Conservation (phyloP, 2,113 vertebrate genomes). For the Coregonus clupeaformis region DNA sequence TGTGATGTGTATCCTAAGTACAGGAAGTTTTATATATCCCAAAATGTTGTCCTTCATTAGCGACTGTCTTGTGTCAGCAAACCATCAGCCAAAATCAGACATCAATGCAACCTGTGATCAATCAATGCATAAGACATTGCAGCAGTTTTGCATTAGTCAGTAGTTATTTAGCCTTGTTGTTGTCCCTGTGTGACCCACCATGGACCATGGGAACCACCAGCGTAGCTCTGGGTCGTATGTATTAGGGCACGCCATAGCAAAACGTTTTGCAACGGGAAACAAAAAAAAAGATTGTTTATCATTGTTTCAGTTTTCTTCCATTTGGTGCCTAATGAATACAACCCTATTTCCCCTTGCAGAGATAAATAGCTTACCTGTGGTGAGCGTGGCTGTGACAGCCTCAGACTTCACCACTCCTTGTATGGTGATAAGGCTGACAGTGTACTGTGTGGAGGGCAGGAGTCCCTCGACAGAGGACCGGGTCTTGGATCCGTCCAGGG, state of each 20-base stretch:
- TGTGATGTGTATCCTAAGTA: too few species aligned
- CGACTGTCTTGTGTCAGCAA: slow-evolving; percentile 2
- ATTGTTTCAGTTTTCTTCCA: too few species aligned
- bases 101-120: background rate
- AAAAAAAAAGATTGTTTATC: too few species aligned
- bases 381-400: slow-evolving; percentile 84
- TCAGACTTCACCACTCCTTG: slow-evolving; percentile 85
- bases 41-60: background rate
- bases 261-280: too few species aligned
- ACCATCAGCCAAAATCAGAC: background rate
- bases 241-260: too few species aligned
- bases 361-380: slow-evolving; percentile 79
- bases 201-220: too few species aligned
- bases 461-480: slow-evolving; percentile 81
- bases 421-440: slow-evolving; percentile 86
- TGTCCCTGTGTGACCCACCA: background rate
- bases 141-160: background rate
- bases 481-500: slow-evolving; percentile 83
- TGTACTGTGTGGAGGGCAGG: slow-evolving; percentile 86
- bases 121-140: background rate
- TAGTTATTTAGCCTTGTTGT: background rate
- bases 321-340: too few species aligned
- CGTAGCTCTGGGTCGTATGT: too few species aligned
- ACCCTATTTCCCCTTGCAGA: too few species aligned
- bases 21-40: background rate